A percentile compares a stretch with the other conserved stretches of the same genome.
Evolutionary conservation across 2,888 invertebrate genomes (phyloP).

Genomic region (Micropterix aruncella): DNA sequence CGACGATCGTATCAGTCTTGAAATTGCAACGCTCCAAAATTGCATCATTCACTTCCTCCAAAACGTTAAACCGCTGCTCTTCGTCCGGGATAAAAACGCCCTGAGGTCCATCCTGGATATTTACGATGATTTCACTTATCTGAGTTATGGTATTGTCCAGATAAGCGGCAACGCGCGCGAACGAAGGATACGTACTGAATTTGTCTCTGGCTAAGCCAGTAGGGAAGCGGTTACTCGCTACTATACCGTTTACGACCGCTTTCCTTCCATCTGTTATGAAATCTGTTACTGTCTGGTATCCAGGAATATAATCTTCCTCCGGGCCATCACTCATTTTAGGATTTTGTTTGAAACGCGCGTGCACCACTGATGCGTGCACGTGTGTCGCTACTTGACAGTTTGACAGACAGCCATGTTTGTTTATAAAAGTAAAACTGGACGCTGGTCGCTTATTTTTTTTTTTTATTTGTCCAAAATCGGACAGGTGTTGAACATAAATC

Average conservation of each 20-base stretch:
- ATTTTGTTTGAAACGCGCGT: no score
- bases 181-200: background rate
- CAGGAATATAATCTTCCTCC: no score
- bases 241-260: background rate
- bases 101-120: background rate
- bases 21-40: conserved; percentile 69
- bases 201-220: background rate
- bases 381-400: no score
- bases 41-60: conserved; percentile 61
- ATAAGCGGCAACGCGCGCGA: background rate
- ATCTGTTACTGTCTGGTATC: background rate
- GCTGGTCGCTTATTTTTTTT: no score
- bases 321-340: no score
- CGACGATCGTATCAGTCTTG: conserved; percentile 52
- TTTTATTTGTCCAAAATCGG: no score
- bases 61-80: background rate
- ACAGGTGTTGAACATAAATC: no score
- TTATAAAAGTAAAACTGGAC: no score
- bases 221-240: background rate
- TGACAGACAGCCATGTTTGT: no score
- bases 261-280: background rate
- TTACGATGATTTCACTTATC: background rate
- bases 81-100: background rate
- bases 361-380: no score
- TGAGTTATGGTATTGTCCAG: background rate